Conservation (phyloP, 2,888 invertebrate genomes). For the Catocala fraxini region DNA sequence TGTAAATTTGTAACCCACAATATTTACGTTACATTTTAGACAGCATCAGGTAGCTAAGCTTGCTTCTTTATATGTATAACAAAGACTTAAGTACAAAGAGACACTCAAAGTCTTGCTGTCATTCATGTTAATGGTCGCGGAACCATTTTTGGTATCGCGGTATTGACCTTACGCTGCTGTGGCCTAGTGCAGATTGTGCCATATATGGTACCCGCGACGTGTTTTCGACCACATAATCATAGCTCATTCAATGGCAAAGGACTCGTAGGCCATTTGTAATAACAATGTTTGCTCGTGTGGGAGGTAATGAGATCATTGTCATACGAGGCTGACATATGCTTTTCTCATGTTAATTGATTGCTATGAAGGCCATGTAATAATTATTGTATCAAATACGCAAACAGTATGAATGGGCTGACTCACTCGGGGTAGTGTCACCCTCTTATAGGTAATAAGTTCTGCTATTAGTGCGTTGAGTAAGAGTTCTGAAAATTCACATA, state of each 20-base stretch:
- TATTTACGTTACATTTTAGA: neutral
- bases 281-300: constrained; percentile 54
- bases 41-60: neutral
- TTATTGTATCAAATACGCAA: too few species aligned
- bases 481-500: too few species aligned
- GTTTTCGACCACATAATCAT: constrained; percentile 45
- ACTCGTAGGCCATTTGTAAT: constrained; percentile 44
- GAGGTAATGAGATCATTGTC: constrained; percentile 69
- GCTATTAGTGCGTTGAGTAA: too few species aligned
- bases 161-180: constrained; percentile 48
- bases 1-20: too few species aligned
- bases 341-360: constrained; percentile 37
- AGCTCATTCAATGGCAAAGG: constrained; percentile 34
- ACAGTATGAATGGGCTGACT: too few species aligned
- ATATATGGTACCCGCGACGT: constrained; percentile 40
- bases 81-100: constrained; percentile 11
- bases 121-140: constrained; percentile 26
- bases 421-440: too few species aligned
- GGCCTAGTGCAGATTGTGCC: constrained; percentile 48
- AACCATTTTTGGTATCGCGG: constrained; percentile 44
- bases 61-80: constrained; percentile 5
- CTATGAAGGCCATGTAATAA: constrained; percentile 17
- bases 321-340: constrained; percentile 21
- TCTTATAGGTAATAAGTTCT: too few species aligned
- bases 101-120: constrained; percentile 16